Evolutionary conservation across 2,888 invertebrate genomes (phyloP), one percentile per base, ranked within the genome.

Genomic region (Dicycla oo): DNA sequence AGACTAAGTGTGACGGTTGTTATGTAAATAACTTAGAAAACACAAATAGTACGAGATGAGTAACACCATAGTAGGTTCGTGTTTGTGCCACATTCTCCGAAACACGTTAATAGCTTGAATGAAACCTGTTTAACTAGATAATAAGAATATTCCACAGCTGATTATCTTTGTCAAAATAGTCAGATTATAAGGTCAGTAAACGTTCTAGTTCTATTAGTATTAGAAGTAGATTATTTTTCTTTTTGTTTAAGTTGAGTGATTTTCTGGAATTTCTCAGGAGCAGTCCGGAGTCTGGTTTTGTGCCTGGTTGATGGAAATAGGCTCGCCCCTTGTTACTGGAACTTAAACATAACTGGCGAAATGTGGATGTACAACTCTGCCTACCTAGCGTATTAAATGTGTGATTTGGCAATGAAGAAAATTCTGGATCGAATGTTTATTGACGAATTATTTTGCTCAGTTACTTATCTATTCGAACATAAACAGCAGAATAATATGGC

Each of bases 81-180:
- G 70, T 81, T 78, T 77, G 80, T 79, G 76, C 82, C 82, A 80
- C 78, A 79, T 75, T 74, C 82, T 72, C 77, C 63, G 38, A 74
- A 86, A 84, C 86, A 26, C 57, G 78, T 75, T 64, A 68, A 83
- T 65, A 69, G 63, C 72, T 79, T 81, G 64, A 78, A 81, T 85
- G 67, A 74, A 84, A 85, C 84, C 75, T 61, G 86, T 85, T 74
- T 64, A 8, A 57, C 81, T 45, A 45, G 76, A 73, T 77, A 75
- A 70, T 73, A 73, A 75, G 60, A 73, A 79, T 84, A 76, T 74
- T 78, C 71, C 15, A 66, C 73, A 75, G 58, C 73, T 77, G 63
- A 71, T 85, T 74, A 69, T 75, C 65, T 73, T 77, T 76, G 74
- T 75, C 81, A 80, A 78, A 81, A 78, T 65, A 73, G 51, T 58